Evolutionary conservation across 2,797 vertebrate species (phyloP).

Genomic region (Myotis vivesi): DNA sequence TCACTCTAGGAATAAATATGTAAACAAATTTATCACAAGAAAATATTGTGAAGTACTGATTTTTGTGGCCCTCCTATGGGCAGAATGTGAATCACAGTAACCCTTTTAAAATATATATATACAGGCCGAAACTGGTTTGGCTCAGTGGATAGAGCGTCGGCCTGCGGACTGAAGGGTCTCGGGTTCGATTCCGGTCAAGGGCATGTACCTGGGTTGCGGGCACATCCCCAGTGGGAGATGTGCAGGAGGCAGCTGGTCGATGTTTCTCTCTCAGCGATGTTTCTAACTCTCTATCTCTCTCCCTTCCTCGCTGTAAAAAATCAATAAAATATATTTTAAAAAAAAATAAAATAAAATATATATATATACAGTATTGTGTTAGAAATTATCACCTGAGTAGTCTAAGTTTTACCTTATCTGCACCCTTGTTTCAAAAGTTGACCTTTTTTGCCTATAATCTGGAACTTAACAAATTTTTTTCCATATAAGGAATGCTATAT

Average conservation of each 20-base stretch:
- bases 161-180: no score
- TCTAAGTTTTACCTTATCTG: not conserved
- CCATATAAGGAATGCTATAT: not conserved
- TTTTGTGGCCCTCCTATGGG: not conserved
- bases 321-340: no score
- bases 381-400: not conserved
- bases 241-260: no score
- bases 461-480: not conserved
- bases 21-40: not conserved
- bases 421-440: not conserved
- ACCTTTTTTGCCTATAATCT: not conserved
- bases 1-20: not conserved
- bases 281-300: no score
- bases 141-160: no score
- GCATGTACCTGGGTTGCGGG: no score
- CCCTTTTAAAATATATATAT: not conserved
- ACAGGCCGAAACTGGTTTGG: no score
- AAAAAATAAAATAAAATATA: no score
- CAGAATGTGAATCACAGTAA: conserved; percentile 25
- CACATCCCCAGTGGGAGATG: no score
- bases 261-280: no score
- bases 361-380: not conserved
- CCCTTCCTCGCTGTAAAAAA: no score
- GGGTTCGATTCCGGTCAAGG: no score
- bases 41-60: not conserved